Evolutionary conservation across 2,113 vertebrate genomes (phyloP), one percentile per base, ranked within the genome.

Genomic region (Emydocephalus ijimae): DNA sequence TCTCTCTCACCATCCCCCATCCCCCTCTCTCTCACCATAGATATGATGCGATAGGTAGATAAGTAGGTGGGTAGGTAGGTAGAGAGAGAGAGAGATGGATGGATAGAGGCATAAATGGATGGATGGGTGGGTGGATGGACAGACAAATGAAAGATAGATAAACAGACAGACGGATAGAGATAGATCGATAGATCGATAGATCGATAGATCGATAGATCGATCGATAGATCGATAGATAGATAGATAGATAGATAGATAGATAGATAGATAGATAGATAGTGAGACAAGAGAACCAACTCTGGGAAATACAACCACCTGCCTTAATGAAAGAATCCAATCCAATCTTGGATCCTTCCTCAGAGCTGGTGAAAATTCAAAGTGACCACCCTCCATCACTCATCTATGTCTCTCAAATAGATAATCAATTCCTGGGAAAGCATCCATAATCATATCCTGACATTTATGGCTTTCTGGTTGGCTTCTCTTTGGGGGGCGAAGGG

Each of bases 371-470:
- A 86, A 94, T 64, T 91, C 95, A 96, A 96, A 96, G 97, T 97
- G 97, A 97, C 94, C 87, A 96, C 95, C 43, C 94, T 98, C 97
- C 98, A 98, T 98, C 98, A 98, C 96, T 85, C 52, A 45, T 92
- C 96, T 95, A 90, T 97, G 94, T 96, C 92, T 97, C 97, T 96
- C 97, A 97, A 97, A 97, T 97, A 97, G 98, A 98, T 98, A 98
- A 99, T 99, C 98, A 98, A 98, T 99, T 98, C 98, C 98, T 98
- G 98, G 98, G 98, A 98, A 97, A 97, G 96, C 98, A 98, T 99
- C 98, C 99, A 98, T 99, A 98, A 99, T 96, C 97, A 93, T 97
- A 94, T 96, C 97, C 96, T 98, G 99, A 99, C 99, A 95, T 99
- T 99, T 99, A 99, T 99, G 98, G 96, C 97, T 96, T 96, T 97